A percentile compares a stretch with the other conserved stretches of the same genome.
phyloP scores from a whole-genome alignment of 2,113 vertebrate genomes.

The Ctenomys sociabilis region DNA sequence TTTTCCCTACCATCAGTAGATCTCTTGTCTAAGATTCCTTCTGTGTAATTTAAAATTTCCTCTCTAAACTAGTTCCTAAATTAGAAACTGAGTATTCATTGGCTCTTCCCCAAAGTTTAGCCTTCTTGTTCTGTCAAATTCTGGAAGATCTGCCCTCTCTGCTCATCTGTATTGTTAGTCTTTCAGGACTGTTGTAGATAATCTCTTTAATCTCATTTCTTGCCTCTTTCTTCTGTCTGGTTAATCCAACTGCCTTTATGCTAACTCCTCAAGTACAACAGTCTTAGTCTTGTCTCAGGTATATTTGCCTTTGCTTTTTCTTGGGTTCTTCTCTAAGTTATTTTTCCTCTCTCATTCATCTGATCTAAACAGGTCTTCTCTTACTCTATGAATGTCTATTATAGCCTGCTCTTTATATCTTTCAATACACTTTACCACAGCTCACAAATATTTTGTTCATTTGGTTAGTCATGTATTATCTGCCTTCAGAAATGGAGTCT shows the following conservation, averaged over 20 bases:
- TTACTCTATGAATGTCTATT: background rate
- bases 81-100: background rate
- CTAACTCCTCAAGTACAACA: background rate
- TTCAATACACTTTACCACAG: background rate
- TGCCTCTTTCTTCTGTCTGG: background rate
- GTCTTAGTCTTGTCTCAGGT: background rate
- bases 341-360: background rate
- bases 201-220: background rate
- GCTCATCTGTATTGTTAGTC: background rate
- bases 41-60: background rate
- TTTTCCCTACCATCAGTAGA: background rate
- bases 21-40: background rate
- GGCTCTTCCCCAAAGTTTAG: background rate
- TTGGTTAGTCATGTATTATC: constrained; percentile 33
- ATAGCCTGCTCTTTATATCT: background rate
- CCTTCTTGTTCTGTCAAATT: background rate
- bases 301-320: background rate
- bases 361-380: background rate
- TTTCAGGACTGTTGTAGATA: background rate
- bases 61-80: constrained; percentile 14
- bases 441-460: constrained; percentile 14
- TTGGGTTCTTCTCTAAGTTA: background rate
- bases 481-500: background rate
- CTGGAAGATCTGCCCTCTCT: background rate
- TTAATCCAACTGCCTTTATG: constrained; percentile 14